phyloP scores from a whole-genome alignment of 2,797 vertebrate genomes.

The Gallinago nigripennis region DNA sequence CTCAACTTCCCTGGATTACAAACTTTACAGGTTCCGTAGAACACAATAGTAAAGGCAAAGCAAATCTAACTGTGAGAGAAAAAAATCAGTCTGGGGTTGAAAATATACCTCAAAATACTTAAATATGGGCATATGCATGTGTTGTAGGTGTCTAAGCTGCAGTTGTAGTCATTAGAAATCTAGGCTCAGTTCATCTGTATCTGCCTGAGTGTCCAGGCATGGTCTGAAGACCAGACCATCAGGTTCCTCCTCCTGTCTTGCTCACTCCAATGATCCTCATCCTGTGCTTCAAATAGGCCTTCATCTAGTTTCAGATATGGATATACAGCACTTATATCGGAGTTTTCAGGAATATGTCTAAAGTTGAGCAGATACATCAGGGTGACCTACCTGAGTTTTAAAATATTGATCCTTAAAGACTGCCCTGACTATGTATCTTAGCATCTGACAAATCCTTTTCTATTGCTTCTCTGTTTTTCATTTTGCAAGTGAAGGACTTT shows the following conservation, averaged over 20 bases:
- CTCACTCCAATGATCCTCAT: not conserved
- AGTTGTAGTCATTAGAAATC: not conserved
- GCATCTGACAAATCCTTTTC: not conserved
- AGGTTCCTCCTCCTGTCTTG: not conserved
- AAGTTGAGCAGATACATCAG: not conserved
- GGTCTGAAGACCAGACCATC: not conserved
- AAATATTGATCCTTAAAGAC: not conserved
- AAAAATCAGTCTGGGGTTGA: not conserved
- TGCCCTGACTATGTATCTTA: not conserved
- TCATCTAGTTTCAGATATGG: not conserved
- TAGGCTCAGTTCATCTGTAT: not conserved
- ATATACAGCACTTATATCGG: accelerated
- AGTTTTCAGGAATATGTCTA: not conserved
- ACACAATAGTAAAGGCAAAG: not conserved
- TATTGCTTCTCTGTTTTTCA: not conserved
- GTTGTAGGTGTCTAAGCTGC: not conserved
- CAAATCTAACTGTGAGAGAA: not conserved
- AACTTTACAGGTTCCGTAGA: not conserved
- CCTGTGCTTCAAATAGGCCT: not conserved
- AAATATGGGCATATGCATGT: not conserved
- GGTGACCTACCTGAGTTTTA: not conserved
- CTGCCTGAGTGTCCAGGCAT: not conserved
- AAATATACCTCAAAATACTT: not conserved
- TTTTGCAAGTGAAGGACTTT: not conserved
- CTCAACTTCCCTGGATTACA: not conserved